phyloP scores from a whole-genome alignment of 1,140 invertebrate genomes.

The Drosophila takahashii region DNA sequence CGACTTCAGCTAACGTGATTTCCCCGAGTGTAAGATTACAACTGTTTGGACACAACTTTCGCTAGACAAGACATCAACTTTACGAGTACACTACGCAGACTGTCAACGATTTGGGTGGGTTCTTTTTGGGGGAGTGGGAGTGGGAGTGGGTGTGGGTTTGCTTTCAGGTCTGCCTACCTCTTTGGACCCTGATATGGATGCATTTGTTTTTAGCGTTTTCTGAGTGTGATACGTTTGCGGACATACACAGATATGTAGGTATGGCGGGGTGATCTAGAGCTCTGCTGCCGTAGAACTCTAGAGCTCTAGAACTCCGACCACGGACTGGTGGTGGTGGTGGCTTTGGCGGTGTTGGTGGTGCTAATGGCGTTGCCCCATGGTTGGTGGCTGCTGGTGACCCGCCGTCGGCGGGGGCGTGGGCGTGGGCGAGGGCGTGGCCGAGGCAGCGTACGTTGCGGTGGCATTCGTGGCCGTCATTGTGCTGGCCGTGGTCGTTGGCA shows the following conservation, averaged over 20 bases:
- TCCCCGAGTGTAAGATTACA: conserved; percentile 21
- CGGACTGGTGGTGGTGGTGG: conserved; percentile 62
- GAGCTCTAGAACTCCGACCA: conserved; percentile 73
- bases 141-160: conserved; percentile 11
- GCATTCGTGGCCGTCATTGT: conserved; percentile 28
- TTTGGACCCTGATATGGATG: conserved; percentile 53
- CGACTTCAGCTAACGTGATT: neutral
- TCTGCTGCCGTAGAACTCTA: neutral
- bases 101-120: conserved; percentile 10
- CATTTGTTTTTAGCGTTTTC: conserved; percentile 25
- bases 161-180: conserved; percentile 47
- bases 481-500: conserved; percentile 67
- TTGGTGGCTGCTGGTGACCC: conserved; percentile 10
- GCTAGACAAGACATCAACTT: conserved; percentile 44
- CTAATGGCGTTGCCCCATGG: conserved; percentile 17
- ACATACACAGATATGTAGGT: conserved; percentile 27
- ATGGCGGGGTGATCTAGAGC: neutral
- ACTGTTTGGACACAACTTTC: conserved; percentile 38
- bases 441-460: conserved; percentile 61
- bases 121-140: conserved; percentile 7
- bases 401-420: conserved; percentile 29
- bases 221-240: conserved; percentile 44
- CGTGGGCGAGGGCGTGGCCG: conserved; percentile 40
- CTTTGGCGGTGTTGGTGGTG: conserved; percentile 65
- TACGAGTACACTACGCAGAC: conserved; percentile 45